Evolutionary conservation across 1,140 invertebrate genomes (phyloP), one percentile per base, ranked within the genome.

Genomic region (Anoplolepis gracilipes): DNA sequence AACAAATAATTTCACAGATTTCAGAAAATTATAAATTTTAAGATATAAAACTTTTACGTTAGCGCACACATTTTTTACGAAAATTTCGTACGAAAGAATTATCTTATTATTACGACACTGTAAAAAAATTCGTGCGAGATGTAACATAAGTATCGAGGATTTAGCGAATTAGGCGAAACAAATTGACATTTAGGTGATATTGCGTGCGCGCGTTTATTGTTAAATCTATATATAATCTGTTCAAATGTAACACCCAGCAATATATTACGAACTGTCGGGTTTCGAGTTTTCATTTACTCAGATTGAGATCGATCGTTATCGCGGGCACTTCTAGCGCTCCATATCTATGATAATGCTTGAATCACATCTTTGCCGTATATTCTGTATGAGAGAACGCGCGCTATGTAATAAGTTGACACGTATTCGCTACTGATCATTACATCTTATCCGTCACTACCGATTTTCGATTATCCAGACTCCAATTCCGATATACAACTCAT

Each of bases 191-290:
- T 53, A 4, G 4, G 5, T 25, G 8, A 49, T 30, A 61, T 30
- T 3, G 22, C 42, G 55, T 25, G 25, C 11, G 59, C 33, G 28
- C 36, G 53, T 72, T 70, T 49, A 42, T 28, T 57, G 7, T 73
- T 39, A 82, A 82, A 82, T 64, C 77, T 49, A 49, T n/a, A n/a
- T 76, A 39, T 87, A 59, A 49, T 77, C 87, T 76, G 36, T 81
- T 75, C 84, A 91, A 92, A 91, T 78, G 73, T 49, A 49, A 49
- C 46, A 87, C 67, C 57, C 57, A 77, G 84, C 90, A 91, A 92
- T 92, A 92, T 90, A 85, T 85, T 70, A 49, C 33, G 25, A 5
- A n/a, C 59, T 46, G 72, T 85, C 82, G 42, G 72, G 75, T 88
- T 82, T 77, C 28, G 46, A 76, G 53, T 76, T 70, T 87, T 79